A percentile compares a stretch with the other conserved stretches of the same genome.
Evolutionary conservation across 1,140 invertebrate species (phyloP).

Genomic region (Neotoxoptera formosana): DNA sequence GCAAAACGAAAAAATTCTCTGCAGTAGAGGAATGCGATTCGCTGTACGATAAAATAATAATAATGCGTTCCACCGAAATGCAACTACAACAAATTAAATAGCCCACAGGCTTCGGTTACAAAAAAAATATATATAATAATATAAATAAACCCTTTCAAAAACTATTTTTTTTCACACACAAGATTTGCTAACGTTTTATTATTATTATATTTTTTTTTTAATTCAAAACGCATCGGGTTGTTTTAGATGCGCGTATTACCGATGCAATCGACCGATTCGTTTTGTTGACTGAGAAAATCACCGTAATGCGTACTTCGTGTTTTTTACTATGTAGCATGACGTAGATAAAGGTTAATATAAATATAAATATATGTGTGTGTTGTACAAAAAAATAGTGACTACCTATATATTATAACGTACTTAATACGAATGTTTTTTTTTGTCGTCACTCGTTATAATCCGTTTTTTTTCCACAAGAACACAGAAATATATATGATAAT

Average conservation of each 20-base stretch:
- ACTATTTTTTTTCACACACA: not conserved
- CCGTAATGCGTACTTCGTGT: not conserved
- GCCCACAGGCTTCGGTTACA: not conserved
- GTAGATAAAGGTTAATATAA: conserved; percentile 7
- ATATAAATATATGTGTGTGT: not conserved
- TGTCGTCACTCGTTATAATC: not conserved
- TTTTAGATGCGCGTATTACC: not conserved
- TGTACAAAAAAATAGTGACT: not conserved
- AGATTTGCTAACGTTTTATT: not conserved
- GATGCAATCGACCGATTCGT: not conserved
- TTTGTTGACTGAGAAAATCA: not conserved
- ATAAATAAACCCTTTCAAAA: not conserved
- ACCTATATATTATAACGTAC: not conserved
- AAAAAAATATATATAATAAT: not conserved
- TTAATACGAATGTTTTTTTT: not conserved
- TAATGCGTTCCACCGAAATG: not conserved
- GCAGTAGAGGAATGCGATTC: not conserved
- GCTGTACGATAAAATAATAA: conserved; percentile 1
- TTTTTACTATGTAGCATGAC: not conserved
- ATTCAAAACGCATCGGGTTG: not conserved
- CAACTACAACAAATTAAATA: conserved; percentile 33
- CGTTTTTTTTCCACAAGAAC: not conserved
- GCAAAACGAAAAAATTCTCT: not conserved
- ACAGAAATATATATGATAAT: not conserved
- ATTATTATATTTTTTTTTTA: not conserved